Evolutionary conservation across 2,113 vertebrate species (phyloP), one percentile per base, ranked within the genome.

Genomic region (Saccopteryx leptura): DNA sequence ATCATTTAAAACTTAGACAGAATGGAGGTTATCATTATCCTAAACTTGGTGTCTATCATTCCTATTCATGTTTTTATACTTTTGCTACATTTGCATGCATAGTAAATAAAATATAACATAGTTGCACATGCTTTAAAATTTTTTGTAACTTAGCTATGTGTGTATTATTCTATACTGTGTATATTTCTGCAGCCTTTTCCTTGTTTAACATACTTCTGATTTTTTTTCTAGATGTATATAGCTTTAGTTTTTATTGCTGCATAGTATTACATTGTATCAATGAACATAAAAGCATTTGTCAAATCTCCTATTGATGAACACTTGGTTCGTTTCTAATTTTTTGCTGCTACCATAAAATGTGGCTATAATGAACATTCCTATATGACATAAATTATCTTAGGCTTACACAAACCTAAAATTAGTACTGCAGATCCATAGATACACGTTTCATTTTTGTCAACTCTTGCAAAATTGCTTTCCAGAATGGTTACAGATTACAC

Each of bases 271-370:
- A 61, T 65, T 88, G 4, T 71, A 56, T 84, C 28, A 83, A n/a
- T 83, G 61, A 78, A 71, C n/a, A 91, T 33, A 86, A 85, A 33
- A 78, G 24, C 23, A 46, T 66, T 89, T 69, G 46, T 90, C 63
- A 76, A 19, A 65, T 71, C 6, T 50, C 26, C 56, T 88, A 13
- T 58, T 72, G 58, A 52, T 84, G 83, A 65, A 79, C 7, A 66
- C 10, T 65, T 94, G 31, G 7, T 12, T 72, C 75, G 9, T 91
- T 83, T 84, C 14, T 6, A 75, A 0, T 68, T 80, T 91, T 94
- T 79, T 85, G 9, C 80, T 92, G 21, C 72, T 50, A 31, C 28
- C 61, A 56, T 10, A 54, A 83, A 66, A 48, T 78, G 31, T 74
- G 69, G 66, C 50, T 74, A 79, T 88, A 72, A 28, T 88, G 56